A percentile compares a stretch with the other conserved stretches of the same genome.
phyloP scores from a whole-genome alignment of 2,888 invertebrate species.

The Himalopsyche kuldschensis region DNA sequence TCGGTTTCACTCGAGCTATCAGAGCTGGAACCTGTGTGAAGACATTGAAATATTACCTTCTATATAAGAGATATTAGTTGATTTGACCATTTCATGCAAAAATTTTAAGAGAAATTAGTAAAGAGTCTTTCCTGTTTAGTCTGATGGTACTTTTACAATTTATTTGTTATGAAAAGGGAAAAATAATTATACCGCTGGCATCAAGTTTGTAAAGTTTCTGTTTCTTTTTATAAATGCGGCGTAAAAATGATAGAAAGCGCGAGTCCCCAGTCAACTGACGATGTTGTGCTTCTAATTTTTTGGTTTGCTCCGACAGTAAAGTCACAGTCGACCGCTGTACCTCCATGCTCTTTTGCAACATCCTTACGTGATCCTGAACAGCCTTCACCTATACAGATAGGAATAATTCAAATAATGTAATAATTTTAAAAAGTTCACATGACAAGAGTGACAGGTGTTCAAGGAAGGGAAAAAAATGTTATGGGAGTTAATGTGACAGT shows the following conservation, averaged over 20 bases:
- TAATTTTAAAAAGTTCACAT: too few species aligned
- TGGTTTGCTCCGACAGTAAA: slow-evolving; percentile 57
- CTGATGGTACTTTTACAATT: too few species aligned
- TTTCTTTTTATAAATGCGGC: slow-evolving; percentile 81
- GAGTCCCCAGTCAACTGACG: background rate
- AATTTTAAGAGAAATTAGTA: too few species aligned
- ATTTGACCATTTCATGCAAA: too few species aligned
- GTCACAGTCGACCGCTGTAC: background rate
- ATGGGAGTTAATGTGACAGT: too few species aligned
- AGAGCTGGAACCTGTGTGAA: background rate
- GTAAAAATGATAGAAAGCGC: slow-evolving; percentile 71
- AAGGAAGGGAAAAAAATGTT: too few species aligned
- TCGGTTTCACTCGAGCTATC: slow-evolving; percentile 11
- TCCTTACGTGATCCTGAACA: slow-evolving; percentile 55
- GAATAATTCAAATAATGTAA: background rate
- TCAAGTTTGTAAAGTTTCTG: slow-evolving; percentile 67
- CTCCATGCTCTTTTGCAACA: slow-evolving; percentile 59
- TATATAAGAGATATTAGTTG: too few species aligned
- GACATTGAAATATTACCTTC: background rate
- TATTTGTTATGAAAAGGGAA: background rate
- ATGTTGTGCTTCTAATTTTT: slow-evolving; percentile 65
- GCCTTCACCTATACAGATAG: slow-evolving; percentile 49
- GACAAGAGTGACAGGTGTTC: too few species aligned
- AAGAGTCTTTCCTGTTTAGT: too few species aligned
- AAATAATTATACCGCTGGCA: background rate